phyloP scores from a whole-genome alignment of 37 sponge, comb jelly and placozoan species.

The Corticium candelabrum region DNA sequence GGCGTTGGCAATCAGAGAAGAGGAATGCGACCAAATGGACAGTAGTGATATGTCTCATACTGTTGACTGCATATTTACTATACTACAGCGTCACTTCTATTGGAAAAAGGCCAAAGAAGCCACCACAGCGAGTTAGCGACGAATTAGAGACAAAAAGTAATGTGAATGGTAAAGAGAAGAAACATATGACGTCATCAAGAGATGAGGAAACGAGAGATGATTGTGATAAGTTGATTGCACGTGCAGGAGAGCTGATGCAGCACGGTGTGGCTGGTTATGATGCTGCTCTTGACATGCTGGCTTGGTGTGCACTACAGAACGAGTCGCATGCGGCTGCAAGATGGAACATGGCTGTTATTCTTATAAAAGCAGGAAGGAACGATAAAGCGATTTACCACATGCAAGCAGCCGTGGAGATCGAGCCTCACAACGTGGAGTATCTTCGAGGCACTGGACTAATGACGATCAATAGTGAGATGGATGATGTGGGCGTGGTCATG shows the following conservation, averaged over 20 bases:
- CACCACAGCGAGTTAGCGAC: no score
- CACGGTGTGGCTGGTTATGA: slow-evolving; percentile 20
- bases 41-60: no score
- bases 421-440: slow-evolving; percentile 34
- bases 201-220: no score
- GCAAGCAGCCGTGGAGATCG: slow-evolving; percentile 36
- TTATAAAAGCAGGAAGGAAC: slow-evolving; percentile 32
- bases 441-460: slow-evolving; percentile 22
- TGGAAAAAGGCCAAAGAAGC: no score
- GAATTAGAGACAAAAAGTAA: no score
- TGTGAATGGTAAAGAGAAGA: no score
- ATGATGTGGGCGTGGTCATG: slow-evolving; percentile 23
- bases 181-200: no score
- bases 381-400: slow-evolving; percentile 53
- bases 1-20: no score
- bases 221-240: slow-evolving; percentile 11
- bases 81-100: no score
- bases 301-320: slow-evolving; percentile 52
- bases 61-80: no score
- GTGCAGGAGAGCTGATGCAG: neutral
- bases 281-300: slow-evolving; percentile 47
- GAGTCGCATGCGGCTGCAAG: slow-evolving; percentile 30
- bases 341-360: slow-evolving; percentile 62
- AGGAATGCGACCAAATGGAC: no score
- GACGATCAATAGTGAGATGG: slow-evolving; percentile 10